phyloP scores from a whole-genome alignment of 2,888 invertebrate genomes.

The Platycnemis pennipes region DNA sequence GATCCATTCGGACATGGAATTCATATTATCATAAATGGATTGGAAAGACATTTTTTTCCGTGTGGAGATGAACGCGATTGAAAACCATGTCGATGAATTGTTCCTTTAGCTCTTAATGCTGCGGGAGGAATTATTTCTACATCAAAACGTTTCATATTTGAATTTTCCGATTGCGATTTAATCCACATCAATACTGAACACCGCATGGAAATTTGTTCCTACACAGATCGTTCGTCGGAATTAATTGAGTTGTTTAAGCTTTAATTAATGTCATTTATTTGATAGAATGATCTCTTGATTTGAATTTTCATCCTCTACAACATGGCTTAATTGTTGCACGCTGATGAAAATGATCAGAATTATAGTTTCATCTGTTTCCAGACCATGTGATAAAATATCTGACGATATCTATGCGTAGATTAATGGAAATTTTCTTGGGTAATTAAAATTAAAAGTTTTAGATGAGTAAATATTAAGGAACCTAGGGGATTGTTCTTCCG shows the following conservation, averaged over 20 bases:
- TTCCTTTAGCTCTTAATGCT: constrained; percentile 31
- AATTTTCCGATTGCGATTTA: constrained; percentile 26
- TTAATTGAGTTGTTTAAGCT: neutral
- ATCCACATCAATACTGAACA: neutral
- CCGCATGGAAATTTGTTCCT: constrained; percentile 1
- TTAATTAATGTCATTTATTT: constrained; percentile 27
- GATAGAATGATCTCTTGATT: constrained; percentile 26
- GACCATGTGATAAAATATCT: too few relatives aligned
- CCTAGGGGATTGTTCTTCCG: too few relatives aligned
- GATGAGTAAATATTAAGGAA: too few relatives aligned
- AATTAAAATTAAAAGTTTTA: too few relatives aligned
- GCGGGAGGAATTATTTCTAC: constrained; percentile 17
- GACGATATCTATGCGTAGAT: too few relatives aligned
- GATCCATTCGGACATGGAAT: neutral
- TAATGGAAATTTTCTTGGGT: too few relatives aligned
- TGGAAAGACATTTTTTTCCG: neutral
- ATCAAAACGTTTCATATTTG: constrained; percentile 25
- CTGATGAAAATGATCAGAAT: neutral
- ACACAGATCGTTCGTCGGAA: neutral
- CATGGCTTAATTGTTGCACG: neutral
- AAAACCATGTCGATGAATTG: constrained; percentile 16
- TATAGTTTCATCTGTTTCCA: neutral
- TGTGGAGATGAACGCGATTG: constrained; percentile 20
- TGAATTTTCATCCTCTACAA: neutral
- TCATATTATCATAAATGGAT: constrained; percentile 5